Evolutionary conservation across 2,888 invertebrate genomes (phyloP).

Genomic region (Phalera bucephala): DNA sequence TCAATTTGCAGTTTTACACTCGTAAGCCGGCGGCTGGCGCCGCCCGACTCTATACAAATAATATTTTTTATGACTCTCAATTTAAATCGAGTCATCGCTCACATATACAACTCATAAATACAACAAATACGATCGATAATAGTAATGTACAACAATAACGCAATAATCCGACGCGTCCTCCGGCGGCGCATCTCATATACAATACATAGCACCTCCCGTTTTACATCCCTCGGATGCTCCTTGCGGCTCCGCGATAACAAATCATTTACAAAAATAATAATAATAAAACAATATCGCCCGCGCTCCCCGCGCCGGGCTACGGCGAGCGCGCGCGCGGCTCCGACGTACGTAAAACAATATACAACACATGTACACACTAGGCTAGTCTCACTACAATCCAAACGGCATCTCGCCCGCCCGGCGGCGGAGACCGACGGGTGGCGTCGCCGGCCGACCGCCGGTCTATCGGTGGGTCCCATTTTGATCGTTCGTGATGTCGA

Average conservation of each 20-base stretch:
- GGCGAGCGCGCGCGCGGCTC: conserved; percentile 5
- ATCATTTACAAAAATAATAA: conserved; percentile 39
- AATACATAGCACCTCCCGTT: conserved; percentile 53
- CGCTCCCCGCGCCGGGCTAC: too few species aligned
- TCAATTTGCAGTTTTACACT: conserved; percentile 44
- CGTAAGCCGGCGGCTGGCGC: conserved; percentile 24
- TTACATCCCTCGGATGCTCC: conserved; percentile 47
- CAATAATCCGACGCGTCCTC: conserved; percentile 36
- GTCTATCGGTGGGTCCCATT: too few species aligned
- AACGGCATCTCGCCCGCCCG: conserved; percentile 22
- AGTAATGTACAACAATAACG: conserved; percentile 69
- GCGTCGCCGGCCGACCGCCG: background rate
- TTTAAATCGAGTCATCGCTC: conserved; percentile 46
- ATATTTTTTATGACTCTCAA: conserved; percentile 55
- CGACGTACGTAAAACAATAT: conserved; percentile 21
- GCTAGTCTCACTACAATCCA: conserved; percentile 55
- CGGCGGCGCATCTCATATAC: conserved; percentile 27
- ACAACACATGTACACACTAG: conserved; percentile 31
- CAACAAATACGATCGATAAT: conserved; percentile 65
- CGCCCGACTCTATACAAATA: conserved; percentile 38
- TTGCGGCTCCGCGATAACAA: conserved; percentile 29
- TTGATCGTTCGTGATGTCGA: too few species aligned
- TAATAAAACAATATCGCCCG: background rate
- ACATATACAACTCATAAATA: conserved; percentile 68
- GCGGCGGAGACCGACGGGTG: too few species aligned